Conservation (phyloP, 2,113 vertebrate genomes). For the Zosterops japonicus region DNA sequence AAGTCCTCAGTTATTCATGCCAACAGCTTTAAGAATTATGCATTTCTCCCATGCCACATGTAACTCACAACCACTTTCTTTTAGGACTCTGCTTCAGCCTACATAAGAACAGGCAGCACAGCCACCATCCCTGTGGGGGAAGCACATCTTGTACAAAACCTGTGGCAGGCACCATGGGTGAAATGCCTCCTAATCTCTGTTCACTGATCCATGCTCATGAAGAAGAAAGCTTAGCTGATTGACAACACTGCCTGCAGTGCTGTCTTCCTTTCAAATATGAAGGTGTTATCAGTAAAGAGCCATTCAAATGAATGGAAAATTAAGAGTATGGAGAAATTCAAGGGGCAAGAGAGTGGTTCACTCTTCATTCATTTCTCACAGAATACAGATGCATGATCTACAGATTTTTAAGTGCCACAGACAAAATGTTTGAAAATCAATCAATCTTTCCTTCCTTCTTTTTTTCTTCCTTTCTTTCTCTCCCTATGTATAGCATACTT, state of each 20-base stretch:
- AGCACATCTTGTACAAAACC: neutral
- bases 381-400: neutral
- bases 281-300: neutral
- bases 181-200: neutral
- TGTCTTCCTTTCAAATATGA: neutral
- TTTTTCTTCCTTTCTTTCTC: neutral
- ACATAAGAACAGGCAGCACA: neutral
- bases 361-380: neutral
- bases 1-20: neutral
- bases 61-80: neutral
- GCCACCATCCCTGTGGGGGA: neutral
- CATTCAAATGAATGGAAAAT: neutral
- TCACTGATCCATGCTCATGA: neutral
- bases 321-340: neutral
- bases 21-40: neutral
- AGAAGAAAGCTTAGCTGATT: neutral
- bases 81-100: neutral
- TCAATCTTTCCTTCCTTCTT: neutral
- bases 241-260: neutral
- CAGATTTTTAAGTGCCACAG: neutral
- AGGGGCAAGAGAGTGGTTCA: neutral
- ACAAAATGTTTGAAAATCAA: neutral
- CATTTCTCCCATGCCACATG: neutral
- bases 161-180: neutral
- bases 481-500: neutral